Conservation (phyloP, 2,113 vertebrate species). For the Phalacrocorax aristotelis region DNA sequence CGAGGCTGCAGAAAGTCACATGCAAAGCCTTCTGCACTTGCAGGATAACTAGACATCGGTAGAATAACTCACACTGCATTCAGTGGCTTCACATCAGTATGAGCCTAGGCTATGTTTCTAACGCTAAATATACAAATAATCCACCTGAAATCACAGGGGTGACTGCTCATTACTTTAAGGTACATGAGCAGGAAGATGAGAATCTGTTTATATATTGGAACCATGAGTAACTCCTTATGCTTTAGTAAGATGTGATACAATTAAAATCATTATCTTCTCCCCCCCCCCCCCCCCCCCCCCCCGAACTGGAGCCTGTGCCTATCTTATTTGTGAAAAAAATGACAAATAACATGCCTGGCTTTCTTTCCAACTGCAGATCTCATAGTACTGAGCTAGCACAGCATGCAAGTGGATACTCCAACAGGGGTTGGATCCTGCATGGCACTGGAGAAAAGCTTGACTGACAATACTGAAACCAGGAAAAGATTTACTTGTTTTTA, state of each 20-base stretch:
- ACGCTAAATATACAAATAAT: background rate
- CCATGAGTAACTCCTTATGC: background rate
- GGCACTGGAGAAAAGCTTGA: background rate
- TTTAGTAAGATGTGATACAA: background rate
- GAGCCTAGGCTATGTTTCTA: background rate
- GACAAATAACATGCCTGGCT: background rate
- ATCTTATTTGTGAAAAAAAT: background rate
- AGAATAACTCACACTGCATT: accelerated
- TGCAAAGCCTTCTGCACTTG: background rate
- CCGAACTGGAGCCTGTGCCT: background rate
- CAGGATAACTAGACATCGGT: background rate
- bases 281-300: accelerated
- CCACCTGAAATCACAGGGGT: background rate
- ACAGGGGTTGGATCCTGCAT: accelerated
- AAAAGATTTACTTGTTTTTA: background rate
- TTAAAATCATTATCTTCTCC: background rate
- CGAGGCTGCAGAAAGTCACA: background rate
- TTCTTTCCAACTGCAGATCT: background rate
- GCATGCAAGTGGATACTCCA: background rate
- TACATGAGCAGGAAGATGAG: background rate
- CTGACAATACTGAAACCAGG: background rate
- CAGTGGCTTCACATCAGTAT: background rate
- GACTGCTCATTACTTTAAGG: background rate
- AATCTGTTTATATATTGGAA: background rate
- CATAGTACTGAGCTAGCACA: background rate